These are phyloP conservation scores for Trogon melanurus DNA, from an alignment of 2,113 vertebrate genomes.

Conservation along the genomic window DNA sequence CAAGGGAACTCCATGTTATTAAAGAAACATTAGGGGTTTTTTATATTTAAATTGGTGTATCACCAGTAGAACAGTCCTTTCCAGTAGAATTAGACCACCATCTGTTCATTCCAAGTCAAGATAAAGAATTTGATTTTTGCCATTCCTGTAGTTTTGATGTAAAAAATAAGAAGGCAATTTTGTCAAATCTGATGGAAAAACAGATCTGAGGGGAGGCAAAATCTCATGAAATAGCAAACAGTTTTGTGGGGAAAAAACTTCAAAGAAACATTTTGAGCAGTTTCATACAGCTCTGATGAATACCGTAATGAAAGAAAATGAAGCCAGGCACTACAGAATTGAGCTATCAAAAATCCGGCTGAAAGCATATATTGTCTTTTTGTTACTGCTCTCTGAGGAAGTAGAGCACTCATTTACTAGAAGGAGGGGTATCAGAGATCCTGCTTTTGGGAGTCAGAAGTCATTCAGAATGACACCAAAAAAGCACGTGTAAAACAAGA, in stretches of 20 bases:
- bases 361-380: neutral
- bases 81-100: neutral
- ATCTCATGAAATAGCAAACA: constrained; percentile 8
- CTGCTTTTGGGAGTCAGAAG: neutral
- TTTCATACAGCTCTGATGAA: constrained; percentile 32
- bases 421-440: neutral
- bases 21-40: neutral
- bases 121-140: neutral
- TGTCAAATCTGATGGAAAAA: neutral
- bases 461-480: neutral
- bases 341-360: neutral
- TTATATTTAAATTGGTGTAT: neutral
- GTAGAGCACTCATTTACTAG: neutral
- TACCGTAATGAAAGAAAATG: constrained; percentile 50
- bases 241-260: neutral
- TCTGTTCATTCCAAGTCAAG: neutral
- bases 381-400: neutral
- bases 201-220: neutral
- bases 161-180: constrained; percentile 19
- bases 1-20: neutral
- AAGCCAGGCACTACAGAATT: neutral
- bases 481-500: neutral
- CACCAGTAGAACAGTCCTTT: neutral
- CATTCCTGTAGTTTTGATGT: neutral
- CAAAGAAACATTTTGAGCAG: constrained; percentile 6